Base-by-base conservation (phyloP, 2,888 invertebrate genomes). In the Chelonus formosanus region DNA sequence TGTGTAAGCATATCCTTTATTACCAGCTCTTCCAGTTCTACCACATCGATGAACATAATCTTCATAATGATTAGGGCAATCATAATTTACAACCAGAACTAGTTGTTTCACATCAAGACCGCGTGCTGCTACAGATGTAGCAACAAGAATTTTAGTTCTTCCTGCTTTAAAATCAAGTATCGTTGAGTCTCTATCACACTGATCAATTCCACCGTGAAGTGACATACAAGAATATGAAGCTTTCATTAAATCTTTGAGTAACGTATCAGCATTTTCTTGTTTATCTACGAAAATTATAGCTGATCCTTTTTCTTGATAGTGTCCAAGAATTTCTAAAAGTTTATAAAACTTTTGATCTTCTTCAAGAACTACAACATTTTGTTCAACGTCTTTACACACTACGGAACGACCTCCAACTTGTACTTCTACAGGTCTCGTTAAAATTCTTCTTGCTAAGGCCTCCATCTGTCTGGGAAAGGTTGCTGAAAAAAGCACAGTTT, bases 391-490 rank as follows among this genome's bases (percentile, higher is more conserved):
- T 83, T 95, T 96, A 85, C 98, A 98, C 0, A 99, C 99, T 1
- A 99, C 91, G 68, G 97, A 97, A 48, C 98, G 88, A 0, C 98
- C 98, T 10, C 98, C 97, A 3, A 98, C 98, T 86, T 95, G 95
- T 36, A 99, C 95, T 86, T 99, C 99, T 50, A 99, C 92, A 0
- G 99, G 99, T 83, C 95, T 94, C 73, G 92, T 93, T 4, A 99
- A 86, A 76, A 98, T 96, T 72, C 97, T 89, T 31, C 98, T 87
- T 0, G 99, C 99, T 7, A 99, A 86, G 0, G 98, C 98, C 84
- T 99, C 99, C 98, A 99, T 99, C 86, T 97, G 97, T 0, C 98
- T 88, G 0, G 99, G 99, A 84, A 99, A 99, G 0, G 99, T 99
- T 0, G 99, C 99, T 74, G 97, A 97, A 85, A 99, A 99, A 91